Percentiles rank a stretch among this genome's conserved stretches.
Evolutionary conservation across 2,888 invertebrate genomes (phyloP).

Genomic region (Trissolcus brochymenae): DNA sequence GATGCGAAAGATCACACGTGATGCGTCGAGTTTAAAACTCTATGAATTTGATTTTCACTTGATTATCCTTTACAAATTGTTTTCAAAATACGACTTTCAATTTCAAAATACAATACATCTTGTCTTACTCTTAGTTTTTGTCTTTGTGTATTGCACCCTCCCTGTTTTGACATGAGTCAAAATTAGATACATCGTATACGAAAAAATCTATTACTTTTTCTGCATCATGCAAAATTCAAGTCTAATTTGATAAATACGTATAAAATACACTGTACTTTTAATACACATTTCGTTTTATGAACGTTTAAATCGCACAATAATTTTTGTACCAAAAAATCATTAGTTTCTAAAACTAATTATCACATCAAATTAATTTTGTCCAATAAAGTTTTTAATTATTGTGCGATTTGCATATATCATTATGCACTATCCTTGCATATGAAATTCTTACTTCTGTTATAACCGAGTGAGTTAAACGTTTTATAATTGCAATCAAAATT

Average conservation of each 20-base stretch:
- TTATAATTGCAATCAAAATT: constrained; percentile 1
- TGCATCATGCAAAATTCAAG: constrained; percentile 20
- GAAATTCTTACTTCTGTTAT: too few relatives aligned
- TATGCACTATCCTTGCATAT: too few relatives aligned
- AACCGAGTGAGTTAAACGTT: background rate
- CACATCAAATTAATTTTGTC: too few relatives aligned
- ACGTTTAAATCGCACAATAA: background rate
- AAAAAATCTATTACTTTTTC: constrained; percentile 15
- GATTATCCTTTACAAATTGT: constrained; percentile 37
- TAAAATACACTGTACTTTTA: constrained; percentile 15
- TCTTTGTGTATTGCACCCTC: constrained; percentile 35
- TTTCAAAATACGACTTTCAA: constrained; percentile 48
- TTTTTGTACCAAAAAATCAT: background rate
- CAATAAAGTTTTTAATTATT: too few relatives aligned
- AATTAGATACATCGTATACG: constrained; percentile 15
- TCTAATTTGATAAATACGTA: constrained; percentile 16
- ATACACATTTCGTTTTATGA: background rate
- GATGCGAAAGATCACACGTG: constrained; percentile 29
- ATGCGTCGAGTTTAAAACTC: constrained; percentile 26
- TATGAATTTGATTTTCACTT: constrained; percentile 53
- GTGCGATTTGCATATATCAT: too few relatives aligned
- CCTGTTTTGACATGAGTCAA: background rate
- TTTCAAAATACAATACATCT: constrained; percentile 53
- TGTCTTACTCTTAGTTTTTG: constrained; percentile 13
- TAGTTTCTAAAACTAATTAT: background rate